Evolutionary conservation across 1,140 invertebrate species (phyloP), one percentile per base, ranked within the genome.

Genomic region (Charaxes varanes): DNA sequence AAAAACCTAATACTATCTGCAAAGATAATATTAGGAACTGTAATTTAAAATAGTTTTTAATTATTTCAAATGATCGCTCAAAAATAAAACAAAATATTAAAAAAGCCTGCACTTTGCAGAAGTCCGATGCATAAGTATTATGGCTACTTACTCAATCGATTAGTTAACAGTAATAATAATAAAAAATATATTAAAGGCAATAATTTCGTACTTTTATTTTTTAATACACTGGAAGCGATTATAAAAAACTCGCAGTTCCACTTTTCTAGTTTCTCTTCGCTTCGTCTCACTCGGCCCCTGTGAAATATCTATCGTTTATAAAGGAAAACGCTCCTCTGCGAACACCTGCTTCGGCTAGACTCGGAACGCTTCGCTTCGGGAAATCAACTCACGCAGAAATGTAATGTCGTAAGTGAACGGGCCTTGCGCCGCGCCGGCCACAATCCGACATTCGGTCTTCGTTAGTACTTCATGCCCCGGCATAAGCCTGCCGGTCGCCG

Each of bases 301-400:
- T 10, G 16, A 32, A 12, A 8, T 10, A 18, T 15, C 14, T 28
- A 28, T 14, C 14, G 37, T 49, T 50, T 30, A 53, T 57, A 54
- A 53, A 52, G 32, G 68, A 54, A 45, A 62, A 57, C 44, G 45
- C 38, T 43, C 56, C 47, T 68, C 56, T 51, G 55, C 53, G 53
- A 53, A 52, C 51, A 59, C 40, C 28, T 22, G 35, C 32, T 41
- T 45, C 46, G 45, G 40, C 45, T 63, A 58, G 60, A 46, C 43
- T 68, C 66, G 63, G 54, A 43, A 40, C 18, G 28, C 45, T 56
- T 59, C 63, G 65, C n/a, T n/a, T n/a, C n/a, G 37, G 23, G 31
- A 45, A 49, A 37, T 46, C 44, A 13, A 22, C 47, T 38, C 40
- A 34, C 50, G 54, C 52, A 51, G 54, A 21, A 13, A 50, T 53